Evolutionary conservation across 2,797 vertebrate genomes (phyloP).

Genomic region (Sibirionetta formosa): DNA sequence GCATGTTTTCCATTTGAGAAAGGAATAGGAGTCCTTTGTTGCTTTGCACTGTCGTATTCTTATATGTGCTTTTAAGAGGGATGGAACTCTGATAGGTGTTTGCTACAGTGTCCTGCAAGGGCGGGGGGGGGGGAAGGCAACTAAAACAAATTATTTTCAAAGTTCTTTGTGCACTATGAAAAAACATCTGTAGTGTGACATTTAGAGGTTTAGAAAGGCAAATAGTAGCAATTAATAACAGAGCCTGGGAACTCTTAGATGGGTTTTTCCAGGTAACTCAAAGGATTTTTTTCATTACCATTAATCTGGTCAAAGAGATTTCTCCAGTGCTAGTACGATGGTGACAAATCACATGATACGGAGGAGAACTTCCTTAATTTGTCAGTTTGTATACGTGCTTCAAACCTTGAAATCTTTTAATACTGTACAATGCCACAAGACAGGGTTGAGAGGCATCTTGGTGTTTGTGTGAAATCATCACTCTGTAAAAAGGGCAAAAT

Average conservation of each 20-base stretch:
- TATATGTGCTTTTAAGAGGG: not conserved
- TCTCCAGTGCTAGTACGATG: not conserved
- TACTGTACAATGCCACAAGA: rapidly evolving
- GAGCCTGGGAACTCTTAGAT: not conserved
- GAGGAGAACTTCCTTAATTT: not conserved
- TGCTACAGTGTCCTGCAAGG: not conserved
- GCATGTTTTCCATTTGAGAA: not conserved
- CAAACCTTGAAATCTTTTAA: not conserved
- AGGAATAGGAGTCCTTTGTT: not conserved
- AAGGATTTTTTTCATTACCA: not conserved
- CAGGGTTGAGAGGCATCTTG: not conserved
- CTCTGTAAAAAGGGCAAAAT: not conserved
- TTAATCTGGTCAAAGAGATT: not conserved
- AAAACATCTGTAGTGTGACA: not conserved
- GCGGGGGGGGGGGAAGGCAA: too few species aligned
- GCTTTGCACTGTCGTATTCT: not conserved
- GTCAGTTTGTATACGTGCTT: not conserved
- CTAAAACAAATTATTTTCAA: not conserved
- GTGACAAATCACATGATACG: rapidly evolving
- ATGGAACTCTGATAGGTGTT: not conserved
- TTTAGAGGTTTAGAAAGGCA: not conserved
- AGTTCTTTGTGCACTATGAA: not conserved
- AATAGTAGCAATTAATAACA: not conserved
- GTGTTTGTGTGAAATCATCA: rapidly evolving
- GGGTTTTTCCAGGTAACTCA: not conserved